These are phyloP conservation scores for Gymnobelideus leadbeateri DNA, from an alignment of 2,113 vertebrate species.

Conservation along the genomic window DNA sequence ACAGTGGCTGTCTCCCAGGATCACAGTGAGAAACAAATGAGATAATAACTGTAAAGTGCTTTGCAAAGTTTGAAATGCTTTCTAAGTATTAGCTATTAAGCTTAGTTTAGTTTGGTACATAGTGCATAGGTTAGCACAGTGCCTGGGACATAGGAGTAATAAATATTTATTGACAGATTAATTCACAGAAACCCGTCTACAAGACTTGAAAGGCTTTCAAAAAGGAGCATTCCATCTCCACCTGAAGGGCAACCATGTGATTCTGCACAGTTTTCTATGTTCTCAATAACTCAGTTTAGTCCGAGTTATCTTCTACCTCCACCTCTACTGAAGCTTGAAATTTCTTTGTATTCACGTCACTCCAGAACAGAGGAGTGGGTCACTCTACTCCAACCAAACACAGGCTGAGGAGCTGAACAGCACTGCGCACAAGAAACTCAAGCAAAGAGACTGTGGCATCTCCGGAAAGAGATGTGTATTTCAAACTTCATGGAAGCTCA, in stretches of 20 bases:
- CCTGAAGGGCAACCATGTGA: background rate
- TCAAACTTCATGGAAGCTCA: background rate
- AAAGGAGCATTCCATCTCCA: background rate
- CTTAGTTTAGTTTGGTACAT: background rate
- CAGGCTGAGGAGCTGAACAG: background rate
- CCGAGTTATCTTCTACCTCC: slow-evolving; percentile 14
- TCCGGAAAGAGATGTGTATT: background rate
- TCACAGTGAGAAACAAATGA: background rate
- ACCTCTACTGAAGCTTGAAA: background rate
- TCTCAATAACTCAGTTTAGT: background rate
- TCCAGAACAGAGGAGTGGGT: background rate
- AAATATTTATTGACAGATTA: background rate
- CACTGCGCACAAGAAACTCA: background rate
- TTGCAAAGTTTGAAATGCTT: background rate
- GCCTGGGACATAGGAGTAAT: background rate
- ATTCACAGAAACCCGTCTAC: slow-evolving; percentile 1
- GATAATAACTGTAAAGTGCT: background rate
- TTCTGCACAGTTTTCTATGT: background rate
- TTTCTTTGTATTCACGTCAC: background rate
- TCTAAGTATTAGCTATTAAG: too few relatives aligned
- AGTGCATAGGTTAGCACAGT: background rate
- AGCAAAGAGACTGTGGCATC: background rate
- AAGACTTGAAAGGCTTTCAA: background rate
- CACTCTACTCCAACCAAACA: background rate
- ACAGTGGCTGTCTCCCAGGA: background rate